These are phyloP conservation scores for Phymanthus crucifer DNA, from an alignment of 92 coral and sea anemone species.

Conservation along the genomic window DNA sequence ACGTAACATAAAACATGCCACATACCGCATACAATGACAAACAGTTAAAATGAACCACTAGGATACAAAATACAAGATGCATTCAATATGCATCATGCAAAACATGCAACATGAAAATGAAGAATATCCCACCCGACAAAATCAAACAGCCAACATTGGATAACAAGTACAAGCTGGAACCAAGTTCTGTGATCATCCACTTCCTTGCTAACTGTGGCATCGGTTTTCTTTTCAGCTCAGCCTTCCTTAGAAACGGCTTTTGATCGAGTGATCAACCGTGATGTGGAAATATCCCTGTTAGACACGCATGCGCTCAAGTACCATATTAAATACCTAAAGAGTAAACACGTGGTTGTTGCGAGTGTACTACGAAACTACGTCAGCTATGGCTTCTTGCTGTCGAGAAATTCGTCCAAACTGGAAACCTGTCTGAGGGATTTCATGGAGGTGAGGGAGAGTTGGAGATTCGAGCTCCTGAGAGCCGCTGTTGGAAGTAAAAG, in stretches of 20 bases:
- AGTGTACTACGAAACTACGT: conserved; percentile 66
- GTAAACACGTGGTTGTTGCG: conserved; percentile 71
- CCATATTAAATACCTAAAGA: conserved; percentile 47
- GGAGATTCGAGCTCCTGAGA: conserved; percentile 50
- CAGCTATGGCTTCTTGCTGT: conserved; percentile 69
- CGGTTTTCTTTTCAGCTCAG: conserved; percentile 41
- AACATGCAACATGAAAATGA: no score
- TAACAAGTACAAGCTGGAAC: no score
- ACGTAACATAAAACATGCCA: no score
- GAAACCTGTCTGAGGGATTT: conserved; percentile 57
- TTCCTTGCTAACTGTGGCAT: background rate
- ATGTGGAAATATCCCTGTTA: conserved; percentile 77
- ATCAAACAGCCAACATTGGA: no score
- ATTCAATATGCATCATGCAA: no score
- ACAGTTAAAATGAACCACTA: no score
- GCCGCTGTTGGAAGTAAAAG: conserved; percentile 73
- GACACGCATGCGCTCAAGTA: conserved; percentile 82
- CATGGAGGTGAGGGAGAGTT: conserved; percentile 61
- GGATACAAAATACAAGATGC: no score
- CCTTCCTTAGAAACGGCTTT: conserved; percentile 58
- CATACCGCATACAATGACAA: no score
- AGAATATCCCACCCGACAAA: no score
- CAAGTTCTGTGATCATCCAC: no score
- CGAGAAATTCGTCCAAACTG: conserved; percentile 46
- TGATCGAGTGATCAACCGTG: conserved; percentile 53